phyloP scores from a whole-genome alignment of 2,797 vertebrate genomes.

The Echiichthys vipera region DNA sequence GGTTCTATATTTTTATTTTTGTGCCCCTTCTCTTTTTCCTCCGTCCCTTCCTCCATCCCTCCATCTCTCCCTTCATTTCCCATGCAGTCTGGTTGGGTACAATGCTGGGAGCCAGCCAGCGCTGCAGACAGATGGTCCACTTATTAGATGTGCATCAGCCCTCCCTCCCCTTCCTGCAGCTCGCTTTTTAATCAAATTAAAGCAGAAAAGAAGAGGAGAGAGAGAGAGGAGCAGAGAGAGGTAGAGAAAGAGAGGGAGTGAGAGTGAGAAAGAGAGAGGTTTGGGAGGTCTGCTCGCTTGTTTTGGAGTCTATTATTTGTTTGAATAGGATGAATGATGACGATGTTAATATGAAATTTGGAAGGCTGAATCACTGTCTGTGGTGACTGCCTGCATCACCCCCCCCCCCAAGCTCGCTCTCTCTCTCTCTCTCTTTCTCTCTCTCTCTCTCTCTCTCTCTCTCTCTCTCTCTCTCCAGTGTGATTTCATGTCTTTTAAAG shows the following conservation, averaged over 20 bases:
- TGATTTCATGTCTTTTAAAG: conserved; percentile 16
- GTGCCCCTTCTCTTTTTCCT: neutral
- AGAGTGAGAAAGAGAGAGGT: conserved; percentile 45
- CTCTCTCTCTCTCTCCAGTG: neutral
- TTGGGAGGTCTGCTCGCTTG: conserved; percentile 63
- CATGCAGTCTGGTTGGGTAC: conserved; percentile 88
- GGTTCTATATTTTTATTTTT: conserved; percentile 12
- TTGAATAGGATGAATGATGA: conserved; percentile 76
- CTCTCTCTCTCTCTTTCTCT: neutral
- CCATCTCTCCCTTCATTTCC: conserved; percentile 69
- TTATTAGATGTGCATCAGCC: conserved; percentile 97
- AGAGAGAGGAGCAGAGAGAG: conserved; percentile 27
- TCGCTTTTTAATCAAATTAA: conserved; percentile 99
- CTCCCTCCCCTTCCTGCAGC: conserved; percentile 95
- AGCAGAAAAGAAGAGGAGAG: conserved; percentile 87
- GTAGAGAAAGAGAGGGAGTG: conserved; percentile 12
- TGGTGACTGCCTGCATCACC: conserved; percentile 20
- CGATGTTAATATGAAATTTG: conserved; percentile 70
- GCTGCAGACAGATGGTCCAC: conserved; percentile 96
- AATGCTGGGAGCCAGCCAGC: conserved; percentile 97
- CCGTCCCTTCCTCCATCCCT: conserved; percentile 27
- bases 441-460: neutral
- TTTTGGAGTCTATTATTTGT: conserved; percentile 76
- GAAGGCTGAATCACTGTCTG: conserved; percentile 53
- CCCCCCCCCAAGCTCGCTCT: neutral